These are phyloP conservation scores for Phoenicopterus ruber DNA, from an alignment of 2,113 vertebrate species.

Conservation along the genomic window DNA sequence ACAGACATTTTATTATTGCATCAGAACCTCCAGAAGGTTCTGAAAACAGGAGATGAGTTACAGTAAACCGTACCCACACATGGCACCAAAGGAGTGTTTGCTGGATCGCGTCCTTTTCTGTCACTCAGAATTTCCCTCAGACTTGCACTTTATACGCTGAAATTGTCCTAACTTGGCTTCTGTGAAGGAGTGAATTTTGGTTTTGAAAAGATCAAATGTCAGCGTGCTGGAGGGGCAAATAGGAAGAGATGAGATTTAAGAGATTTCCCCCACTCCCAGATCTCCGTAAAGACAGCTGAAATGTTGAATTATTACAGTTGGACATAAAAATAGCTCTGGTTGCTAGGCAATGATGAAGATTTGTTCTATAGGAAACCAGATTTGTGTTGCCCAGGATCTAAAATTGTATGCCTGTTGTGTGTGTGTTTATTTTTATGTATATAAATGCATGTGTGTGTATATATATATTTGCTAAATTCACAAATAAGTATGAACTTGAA, in stretches of 20 bases:
- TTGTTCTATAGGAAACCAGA: conserved; percentile 19
- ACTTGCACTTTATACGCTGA: neutral
- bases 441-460: neutral
- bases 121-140: neutral
- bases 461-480: neutral
- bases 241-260: neutral
- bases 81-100: neutral
- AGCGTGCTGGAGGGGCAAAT: neutral
- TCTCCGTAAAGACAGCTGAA: neutral
- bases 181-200: neutral
- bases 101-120: neutral
- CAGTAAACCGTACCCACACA: rapidly evolving
- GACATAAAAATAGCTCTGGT: conserved; percentile 54
- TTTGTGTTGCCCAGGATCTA: conserved; percentile 19
- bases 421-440: neutral
- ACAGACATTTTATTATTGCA: neutral
- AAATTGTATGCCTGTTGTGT: neutral
- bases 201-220: neutral
- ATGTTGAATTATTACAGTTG: conserved; percentile 33
- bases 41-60: neutral
- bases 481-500: neutral
- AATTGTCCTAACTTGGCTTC: neutral
- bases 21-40: neutral
- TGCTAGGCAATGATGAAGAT: conserved; percentile 42
- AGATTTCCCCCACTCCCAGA: neutral